Evolutionary conservation across 2,113 vertebrate genomes (phyloP).

Genomic region (Hucho hucho): DNA sequence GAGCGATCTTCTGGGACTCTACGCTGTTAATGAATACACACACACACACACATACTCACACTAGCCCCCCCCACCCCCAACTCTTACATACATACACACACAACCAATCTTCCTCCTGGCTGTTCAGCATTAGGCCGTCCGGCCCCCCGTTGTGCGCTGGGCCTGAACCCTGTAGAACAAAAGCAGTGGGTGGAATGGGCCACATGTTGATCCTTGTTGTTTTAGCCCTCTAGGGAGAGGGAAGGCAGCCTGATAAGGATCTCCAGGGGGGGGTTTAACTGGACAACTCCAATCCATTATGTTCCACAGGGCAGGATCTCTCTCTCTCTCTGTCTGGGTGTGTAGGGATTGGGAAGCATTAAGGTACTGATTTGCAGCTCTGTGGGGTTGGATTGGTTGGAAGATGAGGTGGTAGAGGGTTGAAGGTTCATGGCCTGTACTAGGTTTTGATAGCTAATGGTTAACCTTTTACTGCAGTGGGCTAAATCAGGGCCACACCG

Average conservation of each 20-base stretch:
- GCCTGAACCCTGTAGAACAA: conserved; percentile 45
- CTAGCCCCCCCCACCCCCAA: no score
- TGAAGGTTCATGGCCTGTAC: no score
- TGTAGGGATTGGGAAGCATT: not conserved
- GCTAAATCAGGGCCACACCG: no score
- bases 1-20: no score
- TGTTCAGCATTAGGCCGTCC: conserved; percentile 50
- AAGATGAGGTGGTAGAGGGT: no score
- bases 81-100: not conserved
- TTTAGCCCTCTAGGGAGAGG: conserved; percentile 68
- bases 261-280: conserved; percentile 43
- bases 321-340: not conserved
- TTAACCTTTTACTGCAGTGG: no score
- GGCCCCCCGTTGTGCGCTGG: conserved; percentile 44
- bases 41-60: no score
- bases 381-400: no score
- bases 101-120: conserved; percentile 2
- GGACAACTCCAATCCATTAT: conserved; percentile 44
- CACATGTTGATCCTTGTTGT: conserved; percentile 72
- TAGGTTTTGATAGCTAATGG: no score
- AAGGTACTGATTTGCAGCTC: not conserved
- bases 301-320: conserved; percentile 23
- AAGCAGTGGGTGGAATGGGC: conserved; percentile 47
- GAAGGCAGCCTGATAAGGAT: conserved; percentile 69
- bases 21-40: no score